Base-by-base conservation (phyloP, 2,888 invertebrate genomes). In the Conistra vaccinii region DNA sequence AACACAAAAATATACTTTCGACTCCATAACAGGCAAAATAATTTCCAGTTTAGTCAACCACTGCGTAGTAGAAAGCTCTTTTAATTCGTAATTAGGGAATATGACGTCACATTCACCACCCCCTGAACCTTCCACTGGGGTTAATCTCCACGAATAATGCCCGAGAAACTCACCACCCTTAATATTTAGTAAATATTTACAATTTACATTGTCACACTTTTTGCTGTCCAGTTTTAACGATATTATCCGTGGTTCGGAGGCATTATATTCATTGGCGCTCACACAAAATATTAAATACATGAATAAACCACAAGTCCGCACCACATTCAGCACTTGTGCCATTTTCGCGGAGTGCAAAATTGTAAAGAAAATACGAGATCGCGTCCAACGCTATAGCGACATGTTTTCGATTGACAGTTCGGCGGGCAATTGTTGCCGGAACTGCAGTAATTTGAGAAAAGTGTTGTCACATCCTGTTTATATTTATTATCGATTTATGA, bases 231-330 rank as follows among this genome's bases (percentile, higher is more conserved):
- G 88, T 91, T 90, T 90, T 76, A 94, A 84, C 76, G 93, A 92
- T 80, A 90, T 89, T 92, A 95, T 92, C 91, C 91, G 90, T 84
- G 92, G 91, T 89, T 91, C 90, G 39, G 87, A 83, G 72, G 76
- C 69, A 70, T 86, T 87, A 81, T 90, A 87, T 73, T 87, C 88
- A 57, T 88, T 80, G 69, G 90, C 91, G 81, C 88, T 84, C 90
- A 94, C 93, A 85, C 92, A 87, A 80, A 93, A 89, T 87, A 93
- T 86, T 82, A 95, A 87, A 87, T 86, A 93, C 72, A 94, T 80
- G 74, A 94, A 87, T 94, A 95, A 92, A 88, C 95, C 93, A 95
- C 96, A 96, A 96, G 96, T 96, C 96, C 96, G 96, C 88, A 95
- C 89, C 87, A 93, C 88, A 90, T 89, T 93, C 67, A 84, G 85